These are phyloP conservation scores for Subacronicta megacephala DNA, from an alignment of 2,888 invertebrate species.

Conservation along the genomic window DNA sequence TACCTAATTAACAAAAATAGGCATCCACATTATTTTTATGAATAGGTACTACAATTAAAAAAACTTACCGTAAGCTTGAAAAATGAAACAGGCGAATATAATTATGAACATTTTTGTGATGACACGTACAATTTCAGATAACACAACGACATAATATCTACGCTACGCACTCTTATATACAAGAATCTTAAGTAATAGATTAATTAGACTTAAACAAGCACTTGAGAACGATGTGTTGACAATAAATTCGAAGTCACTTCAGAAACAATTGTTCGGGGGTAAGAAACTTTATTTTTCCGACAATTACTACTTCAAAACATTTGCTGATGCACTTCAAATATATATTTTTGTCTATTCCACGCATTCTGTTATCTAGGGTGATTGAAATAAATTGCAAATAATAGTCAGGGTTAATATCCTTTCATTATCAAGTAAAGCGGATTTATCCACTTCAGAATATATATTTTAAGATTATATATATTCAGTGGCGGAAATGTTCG, in stretches of 20 bases:
- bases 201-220: slow-evolving; percentile 19
- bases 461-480: no score
- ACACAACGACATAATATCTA: slow-evolving; percentile 23
- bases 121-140: slow-evolving; percentile 19
- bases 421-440: no score
- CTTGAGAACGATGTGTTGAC: slow-evolving; percentile 6
- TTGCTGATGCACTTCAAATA: slow-evolving; percentile 12
- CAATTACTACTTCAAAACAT: slow-evolving; percentile 7
- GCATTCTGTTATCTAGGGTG: neutral
- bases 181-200: slow-evolving; percentile 2
- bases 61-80: slow-evolving; percentile 48
- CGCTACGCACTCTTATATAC: slow-evolving; percentile 41
- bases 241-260: slow-evolving; percentile 22
- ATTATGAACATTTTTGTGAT: slow-evolving; percentile 37
- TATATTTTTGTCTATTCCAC: slow-evolving; percentile 11
- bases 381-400: no score
- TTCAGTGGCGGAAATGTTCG: no score
- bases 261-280: slow-evolving; percentile 37
- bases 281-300: slow-evolving; percentile 53
- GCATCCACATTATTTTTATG: no score
- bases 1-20: no score
- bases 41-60: neutral
- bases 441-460: no score
- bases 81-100: slow-evolving; percentile 37
- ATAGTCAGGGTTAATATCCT: no score